Base-by-base conservation (phyloP, 2,113 vertebrate genomes). In the Uria aalge region DNA sequence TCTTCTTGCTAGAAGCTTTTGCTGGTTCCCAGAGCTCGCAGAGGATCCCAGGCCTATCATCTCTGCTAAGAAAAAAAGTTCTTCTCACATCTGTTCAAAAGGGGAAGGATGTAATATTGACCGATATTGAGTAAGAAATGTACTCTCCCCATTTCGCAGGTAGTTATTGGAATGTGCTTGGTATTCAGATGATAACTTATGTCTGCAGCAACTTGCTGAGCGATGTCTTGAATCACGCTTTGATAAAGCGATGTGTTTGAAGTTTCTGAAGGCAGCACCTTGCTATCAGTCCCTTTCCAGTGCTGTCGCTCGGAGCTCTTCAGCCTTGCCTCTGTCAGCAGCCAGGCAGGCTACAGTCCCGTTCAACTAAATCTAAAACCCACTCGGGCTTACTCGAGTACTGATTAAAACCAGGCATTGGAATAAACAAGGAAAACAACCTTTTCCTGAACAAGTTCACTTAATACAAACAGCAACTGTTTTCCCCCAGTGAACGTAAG, bases 91-190 rank as follows among this genome's bases (percentile, higher is more conserved):
- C 27, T 88, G 7, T 29, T 72, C 17, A 6, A 81, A 94, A 82
- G 67, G 11, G 30, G 47, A 85, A 90, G 79, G 62, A 76, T 47
- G 32, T 29, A 50, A 55, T 20, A 78, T 15, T 66, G 78, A 82
- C 85, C 52, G 64, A n/a, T 38, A 57, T 0, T 82, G 50, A 53
- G 50, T 64, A 67, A 85, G 71, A 85, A 88, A 68, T 12, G 48
- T 16, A 43, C 69, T 75, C 69, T 84, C 9, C 56, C 32, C 34
- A 21, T 78, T 85, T 94, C 81, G 63, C 73, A 94, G 56, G 69
- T 66, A 92, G 40, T 72, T 90, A 48, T 4, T 79, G 94, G 95
- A 96, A 97, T 90, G 78, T 88, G 57, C 92, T 93, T 79, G 88
- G 43, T 60, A 38, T 92, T 88, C 71, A 85, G 75, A 59, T 45